Evolutionary conservation across 1,140 invertebrate species (phyloP), one percentile per base, ranked within the genome.

Genomic region (Xylocopa sonorina): DNA sequence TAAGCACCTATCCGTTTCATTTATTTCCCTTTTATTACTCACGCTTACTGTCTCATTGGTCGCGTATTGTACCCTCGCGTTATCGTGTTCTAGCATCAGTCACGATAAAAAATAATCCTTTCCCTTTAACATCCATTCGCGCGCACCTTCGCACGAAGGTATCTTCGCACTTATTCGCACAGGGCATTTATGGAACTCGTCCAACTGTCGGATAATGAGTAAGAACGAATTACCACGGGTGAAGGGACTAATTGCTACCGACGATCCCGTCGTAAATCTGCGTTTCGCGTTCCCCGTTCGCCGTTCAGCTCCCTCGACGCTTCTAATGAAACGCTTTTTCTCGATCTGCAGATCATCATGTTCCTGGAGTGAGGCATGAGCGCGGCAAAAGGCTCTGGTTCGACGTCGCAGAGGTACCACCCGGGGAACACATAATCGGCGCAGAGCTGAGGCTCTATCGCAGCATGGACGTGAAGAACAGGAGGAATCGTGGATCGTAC

Each of bases 331-430:
- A 81, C 58, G 24, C 27, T 68, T 78, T 81, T 71, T 81, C 51
- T 77, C 62, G 60, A 74, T 82, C 90, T 92, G 58, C 85, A 95
- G 95, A 94, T 91, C 94, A 95, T 89, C 96, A 96, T 83, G 94
- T 96, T 34, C 94, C 95, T 50, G 94, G 95, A 32, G 94, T 97
- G 43, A 94, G 97, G 3, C 97, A 98, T 87, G 97, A 97, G 79
- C 95, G 96, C 88, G 97, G 97, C 4, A 95, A 96, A 87, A 95
- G 96, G 53, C 95, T 98, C 21, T 99, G 97, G 97, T 99, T 99
- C 91, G 97, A 99, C 90, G 96, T 98, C 12, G 95, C 95, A 6
- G 97, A 98, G 88, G 95, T 98, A 10, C 95, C 97, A 3, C 90
- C 94, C 6, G 96, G 95, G 72, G 96, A 98, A 85, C 95, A 95